Base-by-base conservation (phyloP, 2,797 vertebrate species). In the Triplophysa yarkandensis region DNA sequence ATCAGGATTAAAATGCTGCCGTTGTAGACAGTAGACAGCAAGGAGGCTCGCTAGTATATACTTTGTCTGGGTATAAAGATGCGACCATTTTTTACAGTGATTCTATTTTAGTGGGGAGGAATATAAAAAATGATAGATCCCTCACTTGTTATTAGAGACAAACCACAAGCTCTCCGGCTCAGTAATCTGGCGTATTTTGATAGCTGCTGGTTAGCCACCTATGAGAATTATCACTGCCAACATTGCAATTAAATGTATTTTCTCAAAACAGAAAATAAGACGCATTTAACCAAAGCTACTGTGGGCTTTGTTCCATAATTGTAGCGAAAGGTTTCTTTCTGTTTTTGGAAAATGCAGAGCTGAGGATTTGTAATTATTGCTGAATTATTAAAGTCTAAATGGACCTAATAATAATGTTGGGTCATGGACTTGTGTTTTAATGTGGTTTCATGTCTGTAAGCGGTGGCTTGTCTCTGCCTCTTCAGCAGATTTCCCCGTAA, bases 401-500 rank as follows among this genome's bases (percentile, higher is more conserved):
- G 25, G 39, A 36, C 65, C 63, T 78, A 81, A 72, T 81, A 65
- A n/a, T 66, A 74, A 74, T 52, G 64, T 55, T 61, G 68, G 79
- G 55, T 60, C 27, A 75, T 65, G 71, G 80, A 63, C 4, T 69
- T 76, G 41, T 57, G 78, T 82, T 88, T 85, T 89, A 75, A 86
- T 87, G 86, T 88, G 88, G 86, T 57, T 81, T 79, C 50, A 70
- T 81, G 85, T 85, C 87, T 80, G 79, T 71, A 79, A 82, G 78
- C 79, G 57, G 80, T 46, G 68, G 63, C 78, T 83, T 69, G 74
- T 85, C 78, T 80, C 68, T 85, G 87, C 78, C 58, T 80, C 70
- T 77, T 90, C 87, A 89, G 86, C 90, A 88, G 61, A 86, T 88
- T 87, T 79, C 39, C 48, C 68, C 48, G 65, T 60, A 68, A 79